Conservation (phyloP, 2,113 vertebrate species). For the Pseudorasbora parva region DNA sequence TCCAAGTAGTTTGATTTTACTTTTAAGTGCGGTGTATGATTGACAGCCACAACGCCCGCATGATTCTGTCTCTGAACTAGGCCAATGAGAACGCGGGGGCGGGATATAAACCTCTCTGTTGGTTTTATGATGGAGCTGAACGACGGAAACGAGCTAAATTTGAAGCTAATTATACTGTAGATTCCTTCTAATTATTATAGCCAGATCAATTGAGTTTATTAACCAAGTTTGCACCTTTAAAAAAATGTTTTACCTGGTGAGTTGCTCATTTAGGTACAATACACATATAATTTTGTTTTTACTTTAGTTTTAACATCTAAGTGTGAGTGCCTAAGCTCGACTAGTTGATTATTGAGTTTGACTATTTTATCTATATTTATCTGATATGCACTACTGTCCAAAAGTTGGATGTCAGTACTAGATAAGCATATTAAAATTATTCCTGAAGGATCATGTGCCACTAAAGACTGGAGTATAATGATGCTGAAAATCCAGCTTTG, state of each 20-base stretch:
- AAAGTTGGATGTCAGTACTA: background rate
- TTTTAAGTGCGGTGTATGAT: slow-evolving; percentile 64
- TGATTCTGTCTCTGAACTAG: slow-evolving; percentile 53
- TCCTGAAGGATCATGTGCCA: background rate
- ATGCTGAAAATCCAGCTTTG: too few relatives aligned
- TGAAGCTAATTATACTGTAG: background rate
- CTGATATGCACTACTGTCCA: background rate
- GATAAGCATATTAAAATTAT: background rate
- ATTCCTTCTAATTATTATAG: background rate
- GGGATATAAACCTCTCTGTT: slow-evolving; percentile 56
- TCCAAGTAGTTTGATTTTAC: slow-evolving; percentile 39
- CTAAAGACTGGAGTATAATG: background rate
- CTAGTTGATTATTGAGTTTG: background rate
- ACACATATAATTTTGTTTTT: background rate
- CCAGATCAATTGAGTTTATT: background rate
- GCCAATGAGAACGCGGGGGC: slow-evolving; percentile 64
- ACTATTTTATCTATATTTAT: background rate
- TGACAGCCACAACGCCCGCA: slow-evolving; percentile 65
- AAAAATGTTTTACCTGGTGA: background rate
- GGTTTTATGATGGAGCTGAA: slow-evolving; percentile 19
- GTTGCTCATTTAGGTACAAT: background rate
- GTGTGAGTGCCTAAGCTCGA: background rate
- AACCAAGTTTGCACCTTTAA: background rate
- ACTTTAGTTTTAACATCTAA: background rate
- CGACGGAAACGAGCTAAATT: slow-evolving; percentile 30